Percentiles rank a stretch among this genome's conserved stretches.
phyloP scores from a whole-genome alignment of 2,888 invertebrate genomes.

The Gymnoscelis rufifasciata region DNA sequence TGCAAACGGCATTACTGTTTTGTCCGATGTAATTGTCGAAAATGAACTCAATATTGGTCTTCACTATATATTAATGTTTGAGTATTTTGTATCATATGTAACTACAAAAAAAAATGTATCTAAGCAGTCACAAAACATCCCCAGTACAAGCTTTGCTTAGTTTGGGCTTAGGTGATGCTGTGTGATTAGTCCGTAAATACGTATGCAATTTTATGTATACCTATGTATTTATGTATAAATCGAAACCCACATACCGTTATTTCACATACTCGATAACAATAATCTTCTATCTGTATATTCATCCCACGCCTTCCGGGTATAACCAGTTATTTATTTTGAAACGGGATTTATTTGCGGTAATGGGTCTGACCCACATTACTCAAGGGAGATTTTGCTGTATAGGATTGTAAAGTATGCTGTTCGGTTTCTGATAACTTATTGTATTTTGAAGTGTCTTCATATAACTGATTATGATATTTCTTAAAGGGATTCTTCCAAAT shows the following conservation, averaged over 20 bases:
- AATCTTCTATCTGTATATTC: conserved; percentile 43
- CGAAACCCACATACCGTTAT: conserved; percentile 33
- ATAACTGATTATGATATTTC: conserved; percentile 16
- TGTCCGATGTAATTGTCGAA: no score
- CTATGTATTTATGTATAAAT: no score
- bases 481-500: not conserved
- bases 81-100: no score
- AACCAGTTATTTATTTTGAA: conserved; percentile 69
- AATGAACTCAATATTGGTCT: conserved; percentile 11
- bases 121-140: no score
- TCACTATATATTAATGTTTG: no score
- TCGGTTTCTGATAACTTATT: conserved; percentile 61
- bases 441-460: conserved; percentile 46
- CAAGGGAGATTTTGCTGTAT: conserved; percentile 69
- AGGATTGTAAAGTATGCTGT: conserved; percentile 62
- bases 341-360: conserved; percentile 71
- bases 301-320: conserved; percentile 40
- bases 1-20: no score
- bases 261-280: conserved; percentile 47
- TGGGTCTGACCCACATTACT: conserved; percentile 70
- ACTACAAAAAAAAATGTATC: no score
- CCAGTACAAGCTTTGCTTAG: no score
- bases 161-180: no score
- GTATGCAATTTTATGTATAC: no score
- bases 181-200: no score